A percentile compares a stretch with the other conserved stretches of the same genome.
These are phyloP conservation scores for Selene dorsalis DNA, from an alignment of 2,797 vertebrate species.

Conservation along the genomic window DNA sequence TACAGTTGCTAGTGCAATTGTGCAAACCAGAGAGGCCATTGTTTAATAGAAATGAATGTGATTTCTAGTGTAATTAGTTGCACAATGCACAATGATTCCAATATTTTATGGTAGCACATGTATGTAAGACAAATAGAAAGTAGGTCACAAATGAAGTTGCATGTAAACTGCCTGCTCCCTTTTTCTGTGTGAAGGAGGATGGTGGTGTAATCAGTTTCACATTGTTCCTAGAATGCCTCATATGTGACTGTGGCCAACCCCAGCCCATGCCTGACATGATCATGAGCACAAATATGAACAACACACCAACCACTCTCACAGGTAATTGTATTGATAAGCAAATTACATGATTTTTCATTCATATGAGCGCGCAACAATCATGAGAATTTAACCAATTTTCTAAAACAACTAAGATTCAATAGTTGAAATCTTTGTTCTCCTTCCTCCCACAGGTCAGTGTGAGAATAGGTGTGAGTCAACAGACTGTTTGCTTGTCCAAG, in stretches of 20 bases:
- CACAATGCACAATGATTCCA: neutral
- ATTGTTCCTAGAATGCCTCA: slow-evolving; percentile 84
- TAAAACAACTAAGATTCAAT: neutral
- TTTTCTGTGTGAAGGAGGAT: neutral
- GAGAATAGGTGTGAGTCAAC: slow-evolving; percentile 85
- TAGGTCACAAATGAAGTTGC: too few species aligned
- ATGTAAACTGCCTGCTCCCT: neutral
- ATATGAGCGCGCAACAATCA: neutral
- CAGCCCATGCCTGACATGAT: slow-evolving; percentile 82
- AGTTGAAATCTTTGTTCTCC: slow-evolving; percentile 27
- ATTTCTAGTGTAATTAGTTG: neutral
- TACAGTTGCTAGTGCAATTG: neutral
- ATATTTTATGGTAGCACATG: neutral
- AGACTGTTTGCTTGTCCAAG: slow-evolving; percentile 88
- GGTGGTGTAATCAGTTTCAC: neutral
- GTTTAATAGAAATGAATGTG: neutral
- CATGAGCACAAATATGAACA: slow-evolving; percentile 72
- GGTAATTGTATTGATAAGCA: slow-evolving; percentile 81
- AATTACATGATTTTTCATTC: neutral
- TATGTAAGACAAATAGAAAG: neutral
- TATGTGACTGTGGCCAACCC: slow-evolving; percentile 85
- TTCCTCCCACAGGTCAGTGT: slow-evolving; percentile 84
- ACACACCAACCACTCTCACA: slow-evolving; percentile 76
- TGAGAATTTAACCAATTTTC: neutral
- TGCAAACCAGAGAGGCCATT: neutral